Base-by-base conservation (phyloP, 2,797 vertebrate genomes). In the Spheniscus humboldti region DNA sequence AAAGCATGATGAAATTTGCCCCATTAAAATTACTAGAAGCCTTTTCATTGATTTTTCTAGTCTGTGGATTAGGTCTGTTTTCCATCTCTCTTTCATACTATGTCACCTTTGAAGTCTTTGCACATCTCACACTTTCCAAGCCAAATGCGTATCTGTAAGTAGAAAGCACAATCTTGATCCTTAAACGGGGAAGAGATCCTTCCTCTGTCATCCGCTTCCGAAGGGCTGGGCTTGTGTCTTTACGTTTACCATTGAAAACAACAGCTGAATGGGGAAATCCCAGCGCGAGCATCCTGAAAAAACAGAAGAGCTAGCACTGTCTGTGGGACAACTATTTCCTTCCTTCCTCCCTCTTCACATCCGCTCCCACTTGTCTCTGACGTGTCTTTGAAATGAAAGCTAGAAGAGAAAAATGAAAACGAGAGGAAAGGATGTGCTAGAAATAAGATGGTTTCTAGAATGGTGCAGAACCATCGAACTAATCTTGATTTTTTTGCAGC, bases 41-140 rank as follows among this genome's bases (percentile, higher is more conserved):
- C 84, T 82, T 80, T 82, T 27, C 77, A 91, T 60, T 94, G 92
- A 91, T 94, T 96, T 92, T 92, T 88, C 41, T 77, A 31, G 62
- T 52, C 43, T 81, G 57, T 84, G 60, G 59, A 73, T 72, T 88
- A 86, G 62, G 62, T 77, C 86, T 92, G 57, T 35, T 95, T 93
- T 91, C 91, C 47, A 55, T 31, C 56, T 74, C 41, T 72, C 80
- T 78, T 52, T 88, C 69, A 59, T 59, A 53, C 11, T 56, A 1
- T 27, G 18, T 81, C 79, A 81, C 50, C 88, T 79, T 75, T 91
- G 90, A 95, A 94, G 83, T 79, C 56, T 45, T 86, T 74, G 80
- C 6, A 1, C 57, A 80, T 59, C 76, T 84, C 5, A 4, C 31
- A 27, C 72, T 86, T 89, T 37, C 71, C 76, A 57, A 71, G 50